Percentiles rank a stretch among this genome's conserved stretches.
These are phyloP conservation scores for Cosmopolites sordidus DNA, from an alignment of 2,888 invertebrate genomes.

Conservation along the genomic window DNA sequence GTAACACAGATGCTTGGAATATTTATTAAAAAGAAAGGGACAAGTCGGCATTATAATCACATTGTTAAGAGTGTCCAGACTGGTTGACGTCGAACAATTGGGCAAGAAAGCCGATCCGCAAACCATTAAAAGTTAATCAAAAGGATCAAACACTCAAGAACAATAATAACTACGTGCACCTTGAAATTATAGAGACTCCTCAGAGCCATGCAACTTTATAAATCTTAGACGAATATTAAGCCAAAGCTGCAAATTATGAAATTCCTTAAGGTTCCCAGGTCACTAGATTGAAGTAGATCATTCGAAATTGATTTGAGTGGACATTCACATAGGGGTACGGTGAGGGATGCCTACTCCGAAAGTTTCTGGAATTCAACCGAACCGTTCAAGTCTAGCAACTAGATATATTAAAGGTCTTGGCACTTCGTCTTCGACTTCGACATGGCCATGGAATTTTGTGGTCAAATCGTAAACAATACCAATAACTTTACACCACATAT, in stretches of 20 bases:
- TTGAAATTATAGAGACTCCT: slow-evolving; percentile 18
- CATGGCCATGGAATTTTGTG: slow-evolving; percentile 48
- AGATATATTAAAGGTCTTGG: slow-evolving; percentile 48
- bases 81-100: neutral
- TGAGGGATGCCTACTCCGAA: no score
- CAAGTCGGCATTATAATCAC: no score
- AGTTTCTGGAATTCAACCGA: slow-evolving; percentile 29
- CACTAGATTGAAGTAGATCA: slow-evolving; percentile 27
- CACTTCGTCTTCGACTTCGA: slow-evolving; percentile 49
- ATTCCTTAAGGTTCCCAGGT: slow-evolving; percentile 39
- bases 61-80: neutral
- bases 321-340: slow-evolving; percentile 33
- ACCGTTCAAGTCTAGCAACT: slow-evolving; percentile 47
- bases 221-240: slow-evolving; percentile 11
- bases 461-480: slow-evolving; percentile 49
- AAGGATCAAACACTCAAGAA: slow-evolving; percentile 24
- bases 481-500: slow-evolving; percentile 48
- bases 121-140: slow-evolving; percentile 20
- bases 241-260: slow-evolving; percentile 33
- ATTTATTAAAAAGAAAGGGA: no score
- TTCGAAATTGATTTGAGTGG: slow-evolving; percentile 37
- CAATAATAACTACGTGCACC: slow-evolving; percentile 20
- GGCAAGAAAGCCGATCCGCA: slow-evolving; percentile 4
- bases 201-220: slow-evolving; percentile 14
- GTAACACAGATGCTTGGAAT: no score